Base-by-base conservation (phyloP, 2,113 vertebrate species). In the Pantherophis guttatus region DNA sequence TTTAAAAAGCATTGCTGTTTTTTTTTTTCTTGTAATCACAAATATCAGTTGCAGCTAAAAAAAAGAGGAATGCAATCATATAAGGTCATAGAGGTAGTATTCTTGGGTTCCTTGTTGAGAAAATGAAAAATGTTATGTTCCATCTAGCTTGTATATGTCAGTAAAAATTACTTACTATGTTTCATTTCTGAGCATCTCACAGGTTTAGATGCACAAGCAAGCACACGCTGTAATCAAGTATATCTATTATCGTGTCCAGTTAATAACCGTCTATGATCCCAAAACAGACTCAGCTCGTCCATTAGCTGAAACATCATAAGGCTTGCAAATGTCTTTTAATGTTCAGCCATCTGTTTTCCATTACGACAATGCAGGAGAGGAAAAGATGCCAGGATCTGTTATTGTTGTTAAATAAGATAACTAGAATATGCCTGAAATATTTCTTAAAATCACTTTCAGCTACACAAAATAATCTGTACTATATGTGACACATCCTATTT, bases 261-360 rank as follows among this genome's bases (percentile, higher is more conserved):
- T 97, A 96, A 97, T 92, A 96, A 91, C 93, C 90, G 92, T 93
- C 90, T 94, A 95, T 96, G 94, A 96, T 89, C 90, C 91, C 93
- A 95, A 93, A 97, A 98, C 95, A 95, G 93, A 94, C 92, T 97
- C 96, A 95, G 96, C 98, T 98, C 95, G 94, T 93, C 92, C 95
- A 94, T 92, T 97, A 98, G 95, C 96, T 90, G 92, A 95, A 97
- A 95, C 94, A 97, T 96, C 91, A 90, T 97, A 97, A 95, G 96
- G 96, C 93, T 97, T 62, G 94, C 96, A 97, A 97, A 97, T 97
- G 96, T 96, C 95, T 95, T 97, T 96, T 97, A 97, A 96, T 97
- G 95, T 91, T 97, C 94, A 97, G 90, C 96, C 97, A 97, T 98
- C 97, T 98, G 96, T 95, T 98, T 98, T 97, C 96, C 95, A 97